Base-by-base conservation (phyloP, 2,888 invertebrate species). In the Drosophila leonis region DNA sequence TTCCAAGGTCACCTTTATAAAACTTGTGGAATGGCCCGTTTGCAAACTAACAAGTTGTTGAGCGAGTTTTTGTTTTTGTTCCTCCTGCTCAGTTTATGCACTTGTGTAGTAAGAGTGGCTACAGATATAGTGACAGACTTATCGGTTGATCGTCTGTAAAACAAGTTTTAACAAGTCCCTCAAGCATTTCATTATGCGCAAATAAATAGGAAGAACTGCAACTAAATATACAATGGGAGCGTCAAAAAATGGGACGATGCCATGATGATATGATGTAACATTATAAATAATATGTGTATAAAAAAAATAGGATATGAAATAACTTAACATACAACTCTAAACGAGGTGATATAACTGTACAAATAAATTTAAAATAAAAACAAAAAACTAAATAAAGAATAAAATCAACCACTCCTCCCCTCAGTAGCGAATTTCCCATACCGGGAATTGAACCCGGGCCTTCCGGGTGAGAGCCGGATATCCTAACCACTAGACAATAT, bases 401-500 rank as follows among this genome's bases (percentile, higher is more conserved):
- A n/a, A n/a, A n/a, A n/a, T n/a, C n/a, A 24, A 91, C 93, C 93
- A 93, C 93, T 93, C 93, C 92, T 93, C 93, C n/a, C n/a, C n/a
- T n/a, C 91, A 93, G 93, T 92, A 92, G 93, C 92, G 93, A 31
- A 18, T 29, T 91, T 96, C 96, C 96, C 96, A 96, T 96, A 96
- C 96, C 96, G 96, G 96, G 95, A 96, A 96, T 96, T 96, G 96
- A 96, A 96, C 96, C 96, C 95, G 96, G 95, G 96, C 95, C 92
- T 92, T 89, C 92, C 90, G 92, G 92, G 92, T 92, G 92, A 92
- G 90, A 92, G 90, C 92, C 91, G 91, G 92, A 90, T 91, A 91
- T 92, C 92, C 91, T 91, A 92, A 85, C 91, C 91, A 92, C 92
- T 92, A 92, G 92, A 92, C 92, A 90, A 91, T 92, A 92, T 91